Evolutionary conservation across 2,113 vertebrate species (phyloP).

Genomic region (Periophthalmus modestus): DNA sequence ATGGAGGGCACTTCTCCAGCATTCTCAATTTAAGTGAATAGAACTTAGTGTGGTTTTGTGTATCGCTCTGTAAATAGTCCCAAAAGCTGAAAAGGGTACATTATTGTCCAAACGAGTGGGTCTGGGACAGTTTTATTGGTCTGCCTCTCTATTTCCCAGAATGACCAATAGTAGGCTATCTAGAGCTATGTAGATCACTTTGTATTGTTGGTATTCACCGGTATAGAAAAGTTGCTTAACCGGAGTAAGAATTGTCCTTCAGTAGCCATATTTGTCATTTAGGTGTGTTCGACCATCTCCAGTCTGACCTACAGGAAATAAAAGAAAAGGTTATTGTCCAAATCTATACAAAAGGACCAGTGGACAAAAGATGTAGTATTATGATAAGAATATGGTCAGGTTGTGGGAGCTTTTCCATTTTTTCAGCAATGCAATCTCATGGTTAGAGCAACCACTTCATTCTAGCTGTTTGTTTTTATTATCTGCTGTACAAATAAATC

Average conservation of each 20-base stretch:
- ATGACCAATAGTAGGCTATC: constrained; percentile 16
- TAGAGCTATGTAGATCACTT: constrained; percentile 17
- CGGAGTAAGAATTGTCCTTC: constrained; percentile 38
- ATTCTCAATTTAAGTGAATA: constrained; percentile 20
- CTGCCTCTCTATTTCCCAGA: neutral
- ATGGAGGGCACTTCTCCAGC: constrained; percentile 2
- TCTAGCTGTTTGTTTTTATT: too few relatives aligned
- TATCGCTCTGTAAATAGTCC: constrained; percentile 25
- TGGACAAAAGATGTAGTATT: neutral
- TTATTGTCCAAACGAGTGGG: neutral
- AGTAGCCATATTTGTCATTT: constrained; percentile 96
- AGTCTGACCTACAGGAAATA: constrained; percentile 82
- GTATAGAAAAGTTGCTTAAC: constrained; percentile 14
- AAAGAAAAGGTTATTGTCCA: neutral
- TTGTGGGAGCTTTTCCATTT: too few relatives aligned
- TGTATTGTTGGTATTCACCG: constrained; percentile 33
- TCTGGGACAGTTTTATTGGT: constrained; percentile 6
- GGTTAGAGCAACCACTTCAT: neutral
- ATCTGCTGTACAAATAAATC: too few relatives aligned
- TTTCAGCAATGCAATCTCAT: too few relatives aligned
- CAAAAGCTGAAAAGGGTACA: constrained; percentile 5
- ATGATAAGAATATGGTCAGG: neutral
- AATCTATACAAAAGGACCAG: neutral
- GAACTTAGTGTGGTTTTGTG: constrained; percentile 21
- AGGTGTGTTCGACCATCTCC: constrained; percentile 95